Base-by-base conservation (phyloP, 2,797 vertebrate genomes). In the Chloroceryle inda region DNA sequence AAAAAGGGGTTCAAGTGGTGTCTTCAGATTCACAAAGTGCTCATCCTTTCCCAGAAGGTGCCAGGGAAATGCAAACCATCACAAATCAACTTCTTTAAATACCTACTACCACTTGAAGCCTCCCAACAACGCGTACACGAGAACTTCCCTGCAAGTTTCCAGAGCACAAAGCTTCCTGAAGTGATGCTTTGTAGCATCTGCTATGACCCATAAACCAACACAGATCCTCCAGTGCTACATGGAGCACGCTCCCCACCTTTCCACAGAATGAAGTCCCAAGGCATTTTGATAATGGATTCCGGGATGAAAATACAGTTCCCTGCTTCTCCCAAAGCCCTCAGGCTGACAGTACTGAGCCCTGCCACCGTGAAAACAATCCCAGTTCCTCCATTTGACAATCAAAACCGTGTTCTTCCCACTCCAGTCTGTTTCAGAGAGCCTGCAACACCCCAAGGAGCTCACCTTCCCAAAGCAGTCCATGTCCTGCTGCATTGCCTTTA, bases 61-160 rank as follows among this genome's bases (percentile, higher is more conserved):
- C 22, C 24, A 35, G 7, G 26, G 49, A 88, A 73, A 40, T 4
- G 15, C 42, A 81, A 84, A 40, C 26, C 12, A 11, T 22, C 29
- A 21, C 2, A 4, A 2, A 64, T 33, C 56, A 53, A 19, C 21
- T 20, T 52, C 38, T 79, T 79, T 78, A 10, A 85, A 66, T 24
- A 67, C 22, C 61, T 80, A 4, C 11, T 11, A 10, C 17, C 33
- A 47, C 12, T 35, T 84, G 53, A 55, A 59, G 26, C 55, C n/a
- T 4, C 56, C 29, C 12, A 61, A 20, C n/a, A 21, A 6, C 0
- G 7, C 3, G 17, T 8, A 56, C 77, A 27, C 21, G 40, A 33
- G 29, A 68, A 49, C 50, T 11, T 40, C 38, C 31, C 33, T 6
- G 4, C 1, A 62, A 18, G 11, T 26, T 24, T 37, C 31, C 29